Evolutionary conservation across 2,888 invertebrate genomes (phyloP).

Genomic region (Suillia variegata): DNA sequence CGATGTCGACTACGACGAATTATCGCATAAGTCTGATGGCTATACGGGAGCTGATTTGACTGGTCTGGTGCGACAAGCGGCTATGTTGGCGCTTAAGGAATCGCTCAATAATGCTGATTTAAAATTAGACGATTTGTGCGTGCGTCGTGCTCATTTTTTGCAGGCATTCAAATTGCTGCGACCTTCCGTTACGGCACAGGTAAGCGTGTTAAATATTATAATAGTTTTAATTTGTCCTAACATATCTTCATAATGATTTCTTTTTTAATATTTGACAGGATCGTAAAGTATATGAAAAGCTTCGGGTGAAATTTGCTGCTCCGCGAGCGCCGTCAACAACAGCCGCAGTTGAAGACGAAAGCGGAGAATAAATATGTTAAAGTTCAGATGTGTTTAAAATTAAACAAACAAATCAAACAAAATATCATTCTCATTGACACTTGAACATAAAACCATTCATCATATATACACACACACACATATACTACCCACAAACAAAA

Average conservation of each 20-base stretch:
- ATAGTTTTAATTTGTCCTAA: neutral
- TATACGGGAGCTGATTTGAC: slow-evolving; percentile 95
- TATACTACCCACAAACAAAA: neutral
- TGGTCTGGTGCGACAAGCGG: slow-evolving; percentile 86
- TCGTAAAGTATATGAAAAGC: slow-evolving; percentile 75
- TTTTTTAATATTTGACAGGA: too few relatives aligned
- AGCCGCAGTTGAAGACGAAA: slow-evolving; percentile 29
- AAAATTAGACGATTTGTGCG: slow-evolving; percentile 64
- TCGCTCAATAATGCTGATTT: slow-evolving; percentile 67
- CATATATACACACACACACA: slow-evolving; percentile 1
- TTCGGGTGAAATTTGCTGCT: slow-evolving; percentile 70
- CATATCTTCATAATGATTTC: neutral
- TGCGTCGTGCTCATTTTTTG: slow-evolving; percentile 75
- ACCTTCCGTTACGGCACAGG: slow-evolving; percentile 84
- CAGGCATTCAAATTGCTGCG: slow-evolving; percentile 78
- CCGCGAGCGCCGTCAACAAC: slow-evolving; percentile 50
- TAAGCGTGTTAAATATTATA: too few relatives aligned
- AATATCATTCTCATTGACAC: too few relatives aligned
- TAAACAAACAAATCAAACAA: neutral
- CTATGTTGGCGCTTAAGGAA: slow-evolving; percentile 79
- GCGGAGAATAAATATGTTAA: slow-evolving; percentile 27
- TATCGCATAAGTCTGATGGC: slow-evolving; percentile 75
- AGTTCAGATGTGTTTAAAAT: too few relatives aligned
- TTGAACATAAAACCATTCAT: too few relatives aligned
- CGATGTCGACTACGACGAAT: slow-evolving; percentile 75